Evolutionary conservation across 2,888 invertebrate species (phyloP).

Genomic region (Aromia moschata): DNA sequence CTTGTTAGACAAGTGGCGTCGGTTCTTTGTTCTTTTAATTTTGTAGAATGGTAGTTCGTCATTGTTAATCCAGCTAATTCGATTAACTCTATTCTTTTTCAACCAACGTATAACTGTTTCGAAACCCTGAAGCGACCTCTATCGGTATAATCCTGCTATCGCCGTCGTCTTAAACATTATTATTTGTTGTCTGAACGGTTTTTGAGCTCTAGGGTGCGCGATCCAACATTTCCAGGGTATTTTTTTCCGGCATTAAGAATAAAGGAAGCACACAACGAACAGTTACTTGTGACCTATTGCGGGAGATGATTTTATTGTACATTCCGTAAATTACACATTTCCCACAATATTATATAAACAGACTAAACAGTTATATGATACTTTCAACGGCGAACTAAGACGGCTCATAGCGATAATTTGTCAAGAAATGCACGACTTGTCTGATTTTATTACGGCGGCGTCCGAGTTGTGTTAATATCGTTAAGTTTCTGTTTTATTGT

Average conservation of each 20-base stretch:
- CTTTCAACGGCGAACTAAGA: slow-evolving; percentile 5
- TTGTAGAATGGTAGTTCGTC: too few species aligned
- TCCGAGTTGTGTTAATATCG: too few species aligned
- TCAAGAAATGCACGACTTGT: slow-evolving; percentile 10
- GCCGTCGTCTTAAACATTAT: not conserved
- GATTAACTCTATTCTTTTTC: too few species aligned
- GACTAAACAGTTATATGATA: slow-evolving; percentile 16
- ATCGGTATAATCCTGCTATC: not conserved
- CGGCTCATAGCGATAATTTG: slow-evolving; percentile 9
- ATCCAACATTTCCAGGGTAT: not conserved
- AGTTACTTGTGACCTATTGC: slow-evolving; percentile 9
- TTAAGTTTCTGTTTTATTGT: too few species aligned
- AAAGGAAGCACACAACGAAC: slow-evolving; percentile 12
- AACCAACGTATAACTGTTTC: too few species aligned
- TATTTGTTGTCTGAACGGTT: not conserved
- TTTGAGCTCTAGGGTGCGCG: not conserved
- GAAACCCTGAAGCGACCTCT: too few species aligned
- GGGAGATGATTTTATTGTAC: slow-evolving; percentile 3
- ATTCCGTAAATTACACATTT: slow-evolving; percentile 16
- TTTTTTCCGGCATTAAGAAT: not conserved
- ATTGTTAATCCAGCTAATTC: too few species aligned
- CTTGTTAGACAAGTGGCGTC: too few species aligned
- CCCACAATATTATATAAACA: slow-evolving; percentile 18
- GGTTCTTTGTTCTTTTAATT: too few species aligned
- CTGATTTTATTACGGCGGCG: slow-evolving; percentile 5